Conservation (phyloP, 2,888 invertebrate species). For the Podotricha telesiphe region DNA sequence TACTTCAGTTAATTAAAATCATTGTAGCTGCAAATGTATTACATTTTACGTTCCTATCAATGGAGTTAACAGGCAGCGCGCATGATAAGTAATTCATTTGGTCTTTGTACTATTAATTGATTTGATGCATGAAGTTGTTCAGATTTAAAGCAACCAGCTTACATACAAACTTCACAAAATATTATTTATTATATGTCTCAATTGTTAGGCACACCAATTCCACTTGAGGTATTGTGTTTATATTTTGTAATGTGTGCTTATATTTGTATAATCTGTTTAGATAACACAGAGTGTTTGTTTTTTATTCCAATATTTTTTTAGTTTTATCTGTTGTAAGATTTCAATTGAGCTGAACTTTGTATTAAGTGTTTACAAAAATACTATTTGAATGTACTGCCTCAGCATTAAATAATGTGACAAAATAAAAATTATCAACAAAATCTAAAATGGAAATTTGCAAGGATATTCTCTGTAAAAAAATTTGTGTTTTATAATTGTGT, state of each 20-base stretch:
- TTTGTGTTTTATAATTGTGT: no score
- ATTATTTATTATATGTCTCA: background rate
- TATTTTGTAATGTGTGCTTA: background rate
- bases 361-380: background rate
- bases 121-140: background rate
- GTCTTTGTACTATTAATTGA: slow-evolving; percentile 6
- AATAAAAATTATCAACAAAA: no score
- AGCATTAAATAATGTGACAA: no score
- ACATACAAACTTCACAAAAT: background rate
- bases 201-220: background rate
- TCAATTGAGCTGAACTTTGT: background rate
- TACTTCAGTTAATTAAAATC: slow-evolving; percentile 22
- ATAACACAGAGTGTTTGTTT: background rate
- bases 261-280: no score
- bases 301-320: background rate
- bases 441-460: no score
- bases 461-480: no score
- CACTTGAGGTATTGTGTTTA: background rate
- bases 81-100: slow-evolving; percentile 24
- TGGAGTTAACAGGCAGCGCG: slow-evolving; percentile 17
- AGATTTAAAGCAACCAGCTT: background rate
- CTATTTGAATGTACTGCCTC: no score
- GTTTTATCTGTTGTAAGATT: background rate
- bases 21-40: slow-evolving; percentile 13
- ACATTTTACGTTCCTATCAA: slow-evolving; percentile 15